Evolutionary conservation across 1,140 invertebrate species (phyloP), one percentile per base, ranked within the genome.

Genomic region (Drosophila santomea): DNA sequence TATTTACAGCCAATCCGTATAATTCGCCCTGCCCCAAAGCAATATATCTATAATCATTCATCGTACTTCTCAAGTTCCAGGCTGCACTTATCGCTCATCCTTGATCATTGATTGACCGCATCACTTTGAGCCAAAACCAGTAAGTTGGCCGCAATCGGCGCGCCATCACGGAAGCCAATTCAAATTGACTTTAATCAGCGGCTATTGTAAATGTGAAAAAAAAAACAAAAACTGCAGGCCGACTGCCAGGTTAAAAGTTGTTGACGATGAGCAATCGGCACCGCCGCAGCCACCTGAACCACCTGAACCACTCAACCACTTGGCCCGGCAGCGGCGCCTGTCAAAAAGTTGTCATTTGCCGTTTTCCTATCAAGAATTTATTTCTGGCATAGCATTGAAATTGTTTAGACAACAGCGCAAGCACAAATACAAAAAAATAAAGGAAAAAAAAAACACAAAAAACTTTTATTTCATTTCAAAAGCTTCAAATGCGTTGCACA

Each of bases 401-500:
- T 81, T 78, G 74, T 74, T 74, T 62, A 74, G 55, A 66, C 60
- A 82, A 54, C 52, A 58, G 20, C 52, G 62, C 56, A 62, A 23
- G 62, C 59, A 32, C 35, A 67, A 41, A 36, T 23, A 52, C 43
- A 23, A 47, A 5, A 69, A 36, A 51, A 74, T 17, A 17, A 61
- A 38, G 52, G 56, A 44, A 2, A 48, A 44, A 58, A 17, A 25
- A 64, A 55, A 50, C 2, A 55, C 20, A 36, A 36, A 39, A 61
- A 63, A 71, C 54, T 80, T 85, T 85, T 81, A 81, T 85, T 69
- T 85, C 58, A 85, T 85, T 74, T 66, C 58, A 71, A 85, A 85
- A 80, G 71, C 77, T 66, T 85, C 66, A 79, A 84, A 85, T 84
- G 80, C 80, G 80, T 84, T 83, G 80, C 77, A 83, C 79, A 88